phyloP scores from a whole-genome alignment of 2,888 invertebrate species.

The Diloba caeruleocephala region DNA sequence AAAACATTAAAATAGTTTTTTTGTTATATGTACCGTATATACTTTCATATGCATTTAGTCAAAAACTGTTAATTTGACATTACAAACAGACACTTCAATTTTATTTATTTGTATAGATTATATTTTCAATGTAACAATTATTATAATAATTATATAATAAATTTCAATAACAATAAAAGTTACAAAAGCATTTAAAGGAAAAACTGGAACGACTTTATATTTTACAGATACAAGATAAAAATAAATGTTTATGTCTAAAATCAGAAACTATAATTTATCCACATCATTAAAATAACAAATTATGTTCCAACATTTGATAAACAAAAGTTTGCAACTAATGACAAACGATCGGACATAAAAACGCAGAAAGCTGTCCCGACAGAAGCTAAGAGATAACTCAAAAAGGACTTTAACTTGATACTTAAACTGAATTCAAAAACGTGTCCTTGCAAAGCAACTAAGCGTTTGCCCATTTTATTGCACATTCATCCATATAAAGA shows the following conservation, averaged over 20 bases:
- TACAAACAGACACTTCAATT: too few species aligned
- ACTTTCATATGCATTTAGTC: too few species aligned
- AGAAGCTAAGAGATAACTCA: conserved; percentile 46
- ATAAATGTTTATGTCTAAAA: background rate
- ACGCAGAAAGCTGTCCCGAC: conserved; percentile 22
- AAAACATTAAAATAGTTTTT: too few species aligned
- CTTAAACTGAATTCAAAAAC: conserved; percentile 46
- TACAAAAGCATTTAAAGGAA: too few species aligned
- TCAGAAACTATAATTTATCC: background rate
- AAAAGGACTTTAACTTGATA: conserved; percentile 51
- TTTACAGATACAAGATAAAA: too few species aligned
- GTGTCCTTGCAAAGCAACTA: conserved; percentile 26
- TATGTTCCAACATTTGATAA: conserved; percentile 7
- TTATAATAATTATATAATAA: too few species aligned
- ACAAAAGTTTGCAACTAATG: conserved; percentile 8
- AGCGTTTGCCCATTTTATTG: conserved; percentile 44
- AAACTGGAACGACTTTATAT: too few species aligned
- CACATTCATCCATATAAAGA: conserved; percentile 47
- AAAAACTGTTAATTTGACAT: too few species aligned
- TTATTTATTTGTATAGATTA: too few species aligned
- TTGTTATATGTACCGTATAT: too few species aligned
- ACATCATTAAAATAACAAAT: conserved; percentile 14
- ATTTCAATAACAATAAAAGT: too few species aligned
- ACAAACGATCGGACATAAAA: conserved; percentile 14
- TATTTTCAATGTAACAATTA: too few species aligned